Base-by-base conservation (phyloP, 2,113 vertebrate genomes). In the Sardina pilchardus region DNA sequence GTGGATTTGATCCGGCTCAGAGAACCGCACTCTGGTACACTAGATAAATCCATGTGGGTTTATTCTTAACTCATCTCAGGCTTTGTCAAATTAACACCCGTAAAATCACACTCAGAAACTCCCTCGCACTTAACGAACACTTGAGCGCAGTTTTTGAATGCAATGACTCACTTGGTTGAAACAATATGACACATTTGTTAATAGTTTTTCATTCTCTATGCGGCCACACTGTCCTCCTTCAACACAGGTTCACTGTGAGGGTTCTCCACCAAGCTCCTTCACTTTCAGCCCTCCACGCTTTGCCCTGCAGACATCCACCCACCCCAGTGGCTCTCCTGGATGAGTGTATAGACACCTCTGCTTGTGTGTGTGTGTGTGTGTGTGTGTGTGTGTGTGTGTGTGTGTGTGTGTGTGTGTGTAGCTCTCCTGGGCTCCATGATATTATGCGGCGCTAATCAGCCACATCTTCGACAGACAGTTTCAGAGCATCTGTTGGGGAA, bases 401-500 rank as follows among this genome's bases (percentile, higher is more conserved):
- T n/a, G n/a, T n/a, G n/a, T n/a, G n/a, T n/a, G n/a, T n/a, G n/a
- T n/a, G n/a, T 39, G 1, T 39, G 4, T 1, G 34, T 17, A 30
- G 71, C 71, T 75, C 36, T 14, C 30, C 36, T 75, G 67, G 26
- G 26, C 67, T 75, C 30, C 14, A 26, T 36, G 67, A 17, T 34
- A 75, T 75, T 42, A 67, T 67, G 24, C 16, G 44, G 36, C 8
- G 71, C 83, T 85, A 85, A 85, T 82, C 39, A 63, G 26, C 48
- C 81, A 82, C 53, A 59, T 81, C 56, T 30, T n/a, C 36, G 43
- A 26, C 48, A 85, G 82, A n/a, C 67, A 83, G 43, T 86, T 89
- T 87, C 85, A 89, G 53, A 87, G 88, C 86, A 89, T 87, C 86
- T 83, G 26, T 56, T 59, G 56, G 71, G 56, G 36, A 82, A 83